Evolutionary conservation across 1,140 invertebrate genomes (phyloP).

Genomic region (Halotydeus destructor): DNA sequence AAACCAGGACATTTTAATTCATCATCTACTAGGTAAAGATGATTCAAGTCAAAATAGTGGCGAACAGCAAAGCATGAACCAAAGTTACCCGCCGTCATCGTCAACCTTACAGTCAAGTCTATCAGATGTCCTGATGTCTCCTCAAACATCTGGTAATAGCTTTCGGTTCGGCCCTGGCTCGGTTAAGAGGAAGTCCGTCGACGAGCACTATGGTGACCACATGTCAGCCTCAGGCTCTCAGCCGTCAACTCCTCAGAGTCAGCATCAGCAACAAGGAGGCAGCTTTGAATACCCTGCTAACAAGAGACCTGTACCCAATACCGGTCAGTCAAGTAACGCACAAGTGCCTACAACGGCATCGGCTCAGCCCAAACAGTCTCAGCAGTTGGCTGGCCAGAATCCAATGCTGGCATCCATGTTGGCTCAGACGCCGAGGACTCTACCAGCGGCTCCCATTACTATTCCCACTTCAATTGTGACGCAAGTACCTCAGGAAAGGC

Average conservation of each 20-base stretch:
- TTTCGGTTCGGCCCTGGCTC: neutral
- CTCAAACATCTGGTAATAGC: neutral
- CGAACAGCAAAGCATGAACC: neutral
- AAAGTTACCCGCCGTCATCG: neutral
- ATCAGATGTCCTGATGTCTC: neutral
- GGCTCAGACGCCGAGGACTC: conserved; percentile 17
- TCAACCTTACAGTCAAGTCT: conserved; percentile 5
- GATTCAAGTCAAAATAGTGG: neutral
- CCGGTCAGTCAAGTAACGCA: too few relatives aligned
- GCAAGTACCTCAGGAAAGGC: conserved; percentile 19
- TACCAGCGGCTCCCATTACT: conserved; percentile 17
- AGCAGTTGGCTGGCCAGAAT: conserved; percentile 18
- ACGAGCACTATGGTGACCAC: neutral
- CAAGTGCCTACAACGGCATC: too few relatives aligned
- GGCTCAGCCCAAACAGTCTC: neutral
- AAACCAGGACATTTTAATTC: conserved; percentile 1
- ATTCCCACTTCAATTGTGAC: conserved; percentile 18
- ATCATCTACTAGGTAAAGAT: conserved; percentile 2
- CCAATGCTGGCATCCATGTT: conserved; percentile 21
- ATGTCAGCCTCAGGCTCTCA: neutral
- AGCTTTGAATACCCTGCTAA: too few relatives aligned
- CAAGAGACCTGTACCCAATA: too few relatives aligned
- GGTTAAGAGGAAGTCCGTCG: conserved; percentile 1
- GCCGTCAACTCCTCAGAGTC: neutral
- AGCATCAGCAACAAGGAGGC: too few relatives aligned